Evolutionary conservation across 2,888 invertebrate genomes (phyloP), one percentile per base, ranked within the genome.

Genomic region (Trichogramma dendrolimi): DNA sequence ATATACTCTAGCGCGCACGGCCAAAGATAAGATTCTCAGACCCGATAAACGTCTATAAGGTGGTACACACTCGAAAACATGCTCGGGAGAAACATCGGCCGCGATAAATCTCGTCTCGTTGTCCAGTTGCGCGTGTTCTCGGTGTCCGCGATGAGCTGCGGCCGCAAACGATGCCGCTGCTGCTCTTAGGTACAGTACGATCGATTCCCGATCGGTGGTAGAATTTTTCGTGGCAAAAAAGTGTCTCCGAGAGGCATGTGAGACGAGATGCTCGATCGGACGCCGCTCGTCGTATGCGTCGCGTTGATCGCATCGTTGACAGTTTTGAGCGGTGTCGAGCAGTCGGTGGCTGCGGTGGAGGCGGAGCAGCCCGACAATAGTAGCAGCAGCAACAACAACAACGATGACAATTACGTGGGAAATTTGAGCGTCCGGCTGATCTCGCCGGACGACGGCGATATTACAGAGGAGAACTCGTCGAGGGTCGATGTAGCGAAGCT

Each of bases 361-460:
- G 40, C 14, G 53, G 43, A 7, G 49, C 27, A 27, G 27, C 27
- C 2, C 27, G 27, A 27, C 2, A 27, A 3, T 3, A 27, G 27
- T 3, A 27, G 27, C 27, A 27, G 27, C 27, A 27, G 2, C 27
- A 27, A 27, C 27, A 27, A 27, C 27, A 27, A 14, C 1, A 14
- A 27, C 27, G 27, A 27, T 27, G 27, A 27, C 27, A 27, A 27
- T 27, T 27, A 59, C 4, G 59, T 53, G 43, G 52, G 60, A 40
- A 63, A 60, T 39, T n/a, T 60, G 39, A 63, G 41, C 14, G 63
- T 63, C 11, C 5, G 8, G 4, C 46, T 58, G n/a, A 50, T 60
- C 8, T 43, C 46, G 5, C 1, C 41, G 1, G 55, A 50, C 6
- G 11, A 7, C 5, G 48, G 48, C 48, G 27, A 48, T 1, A 11